Evolutionary conservation across 2,113 vertebrate species (phyloP), one percentile per base, ranked within the genome.

Genomic region (Ameiurus melas): DNA sequence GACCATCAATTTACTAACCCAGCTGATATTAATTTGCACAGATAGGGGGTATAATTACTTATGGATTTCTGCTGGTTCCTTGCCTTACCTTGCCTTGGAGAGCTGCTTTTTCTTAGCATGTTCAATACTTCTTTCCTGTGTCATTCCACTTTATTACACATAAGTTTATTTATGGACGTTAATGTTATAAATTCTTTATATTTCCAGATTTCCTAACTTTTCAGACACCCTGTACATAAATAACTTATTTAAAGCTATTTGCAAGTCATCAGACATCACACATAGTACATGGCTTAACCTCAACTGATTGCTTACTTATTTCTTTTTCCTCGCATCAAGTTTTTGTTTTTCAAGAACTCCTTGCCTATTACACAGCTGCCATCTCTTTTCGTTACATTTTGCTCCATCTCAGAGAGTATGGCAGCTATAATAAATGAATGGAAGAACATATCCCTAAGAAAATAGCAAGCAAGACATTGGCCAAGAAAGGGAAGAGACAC

Each of bases 371-470:
- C 43, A 51, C 43, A 80, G 27, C 33, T 47, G 47, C 57, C 6
- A 33, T 81, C 77, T 53, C 58, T 81, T 78, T 81, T 80, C 57
- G 70, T 55, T 30, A 87, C 47, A 85, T 53, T 87, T 30, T 43
- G 22, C 62, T 81, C 62, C 33, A 81, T 68, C 27, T 58, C 79
- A 89, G 90, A 86, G 89, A 87, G 89, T 87, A 90, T 81, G 83
- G 53, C 86, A 57, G 86, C 87, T 90, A 90, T 93, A 90, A 92
- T 86, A 85, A 92, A 93, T 93, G 85, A 92, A 93, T 85, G 27
- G 77, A 92, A 93, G 84, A 92, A 91, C 68, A 90, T 90, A 92
- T 91, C 89, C 90, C 83, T 84, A 75, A 93, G 83, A 88, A 91
- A 91, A 88, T 88, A 91, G 92, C 89, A 92, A 91, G 73, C 81